phyloP scores from a whole-genome alignment of 2,888 invertebrate genomes.

The Polymixis lichenea region DNA sequence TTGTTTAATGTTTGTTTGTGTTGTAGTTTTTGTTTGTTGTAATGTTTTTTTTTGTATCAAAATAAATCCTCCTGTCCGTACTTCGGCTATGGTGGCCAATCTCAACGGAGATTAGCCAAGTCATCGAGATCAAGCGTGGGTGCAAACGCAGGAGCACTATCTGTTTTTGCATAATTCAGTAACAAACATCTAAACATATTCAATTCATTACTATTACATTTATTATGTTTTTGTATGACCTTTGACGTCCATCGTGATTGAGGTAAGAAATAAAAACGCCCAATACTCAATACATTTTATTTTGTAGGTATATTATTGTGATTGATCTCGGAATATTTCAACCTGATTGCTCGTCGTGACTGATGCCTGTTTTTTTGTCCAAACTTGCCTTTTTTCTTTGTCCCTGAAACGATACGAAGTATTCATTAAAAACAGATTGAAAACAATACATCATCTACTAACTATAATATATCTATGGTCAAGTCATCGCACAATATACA shows the following conservation, averaged over 20 bases:
- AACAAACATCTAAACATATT: too few species aligned
- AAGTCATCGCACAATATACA: background rate
- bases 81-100: too few species aligned
- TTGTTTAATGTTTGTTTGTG: too few species aligned
- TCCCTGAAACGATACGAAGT: constrained; percentile 56
- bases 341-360: constrained; percentile 48
- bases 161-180: too few species aligned
- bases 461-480: background rate
- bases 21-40: too few species aligned
- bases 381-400: constrained; percentile 40
- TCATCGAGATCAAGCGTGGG: too few species aligned
- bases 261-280: constrained; percentile 46
- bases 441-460: constrained; percentile 23
- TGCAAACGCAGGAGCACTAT: too few species aligned
- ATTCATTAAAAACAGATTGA: constrained; percentile 37
- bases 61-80: too few species aligned
- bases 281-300: constrained; percentile 29
- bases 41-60: too few species aligned
- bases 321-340: constrained; percentile 32
- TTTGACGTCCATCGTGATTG: constrained; percentile 26
- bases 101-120: too few species aligned
- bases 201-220: too few species aligned
- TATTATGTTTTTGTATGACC: constrained; percentile 14
- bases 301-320: constrained; percentile 31
- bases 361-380: constrained; percentile 45